Percentiles rank a stretch among this genome's conserved stretches.
These are phyloP conservation scores for Bibio marci DNA, from an alignment of 2,888 invertebrate species.

Conservation along the genomic window DNA sequence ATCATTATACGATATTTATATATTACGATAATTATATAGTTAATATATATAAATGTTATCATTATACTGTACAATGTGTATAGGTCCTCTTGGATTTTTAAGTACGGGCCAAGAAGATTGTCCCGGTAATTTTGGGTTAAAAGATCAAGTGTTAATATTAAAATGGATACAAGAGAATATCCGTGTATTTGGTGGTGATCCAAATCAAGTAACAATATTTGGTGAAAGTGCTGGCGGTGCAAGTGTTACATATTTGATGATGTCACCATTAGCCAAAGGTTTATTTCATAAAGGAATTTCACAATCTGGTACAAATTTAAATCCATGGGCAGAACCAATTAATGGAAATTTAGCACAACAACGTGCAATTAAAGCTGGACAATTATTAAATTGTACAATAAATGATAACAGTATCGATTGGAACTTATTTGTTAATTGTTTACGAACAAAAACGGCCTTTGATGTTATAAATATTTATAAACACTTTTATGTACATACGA, in stretches of 20 bases:
- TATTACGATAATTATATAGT: too few relatives aligned
- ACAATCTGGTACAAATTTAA: constrained; percentile 54
- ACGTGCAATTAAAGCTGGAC: constrained; percentile 41
- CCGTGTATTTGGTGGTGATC: constrained; percentile 43
- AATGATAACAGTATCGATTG: constrained; percentile 28
- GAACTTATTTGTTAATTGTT: constrained; percentile 38
- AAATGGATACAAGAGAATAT: constrained; percentile 45
- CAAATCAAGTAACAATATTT: constrained; percentile 43
- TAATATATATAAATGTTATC: too few relatives aligned
- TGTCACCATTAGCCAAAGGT: constrained; percentile 33
- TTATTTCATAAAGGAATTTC: constrained; percentile 55
- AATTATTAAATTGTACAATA: constrained; percentile 40
- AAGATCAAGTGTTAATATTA: constrained; percentile 44
- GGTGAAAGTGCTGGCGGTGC: constrained; percentile 55
- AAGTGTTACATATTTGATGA: constrained; percentile 50
- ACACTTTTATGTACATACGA: constrained; percentile 49
- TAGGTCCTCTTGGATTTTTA: constrained; percentile 47
- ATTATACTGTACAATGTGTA: too few relatives aligned
- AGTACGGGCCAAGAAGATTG: constrained; percentile 44
- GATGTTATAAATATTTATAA: constrained; percentile 48
- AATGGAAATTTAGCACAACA: constrained; percentile 37
- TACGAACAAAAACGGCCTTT: constrained; percentile 39
- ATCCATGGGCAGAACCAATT: constrained; percentile 47
- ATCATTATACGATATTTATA: too few relatives aligned
- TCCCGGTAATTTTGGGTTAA: constrained; percentile 50